Base-by-base conservation (phyloP, 2,797 vertebrate genomes). In the Mionectes olivaceus region DNA sequence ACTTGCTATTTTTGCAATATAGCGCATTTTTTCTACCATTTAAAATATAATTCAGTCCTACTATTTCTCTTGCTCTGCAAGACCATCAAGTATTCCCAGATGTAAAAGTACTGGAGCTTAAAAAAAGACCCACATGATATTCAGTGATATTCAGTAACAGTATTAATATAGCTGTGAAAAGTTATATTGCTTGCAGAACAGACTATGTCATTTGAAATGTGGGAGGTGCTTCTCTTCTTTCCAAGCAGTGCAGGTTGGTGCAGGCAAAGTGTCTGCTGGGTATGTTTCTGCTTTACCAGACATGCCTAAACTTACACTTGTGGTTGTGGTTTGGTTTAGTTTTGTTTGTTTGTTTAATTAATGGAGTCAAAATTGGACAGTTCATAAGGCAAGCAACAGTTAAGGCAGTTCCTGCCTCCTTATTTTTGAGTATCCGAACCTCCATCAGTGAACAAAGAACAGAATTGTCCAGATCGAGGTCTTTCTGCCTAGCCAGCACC, bases 381-480 rank as follows among this genome's bases (percentile, higher is more conserved):
- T 25, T 82, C 3, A 1, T 11, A 74, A 49, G n/a, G 13, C 21
- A 74, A 91, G 30, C 2, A 79, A 55, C 8, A 27, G 17, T 19
- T 30, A 75, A 75, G 43, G 10, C 15, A n/a, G n/a, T 17, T 75
- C 28, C 24, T 17, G 18, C 33, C 15, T 27, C 59, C 30, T 59
- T 33, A 35, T n/a, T 75, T 91, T 56, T 25, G 11, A 10, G 3
- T 55, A 46, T 57, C 78, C 0, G 0, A 82, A 41, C 16, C 2
- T 75, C 13, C 22, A 30, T 9, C 14, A 37, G 6, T 8, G 22
- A 89, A 85, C n/a, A 92, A 90, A 81, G 63, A 50, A 37, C 50
- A 84, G 23, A 89, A 63, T 6, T 23, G 39, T 57, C 28, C 28
- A 9, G 13, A 39, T 41, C 28, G 63, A 65, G 9, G 25, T 19